phyloP scores from a whole-genome alignment of 1,140 invertebrate species.

The Latrodectus geometricus region DNA sequence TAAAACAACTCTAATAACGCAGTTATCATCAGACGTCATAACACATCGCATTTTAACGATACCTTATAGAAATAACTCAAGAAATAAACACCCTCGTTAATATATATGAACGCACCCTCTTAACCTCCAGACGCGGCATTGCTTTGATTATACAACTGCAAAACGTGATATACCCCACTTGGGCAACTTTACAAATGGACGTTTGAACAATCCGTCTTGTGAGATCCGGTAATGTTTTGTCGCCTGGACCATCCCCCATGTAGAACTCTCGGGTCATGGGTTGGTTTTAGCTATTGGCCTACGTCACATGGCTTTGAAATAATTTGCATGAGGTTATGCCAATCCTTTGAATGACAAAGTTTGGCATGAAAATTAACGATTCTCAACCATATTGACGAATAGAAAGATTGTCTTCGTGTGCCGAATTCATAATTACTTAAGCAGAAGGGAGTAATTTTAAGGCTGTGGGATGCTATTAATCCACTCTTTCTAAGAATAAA shows the following conservation, averaged over 20 bases:
- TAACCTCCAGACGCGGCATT: constrained; percentile 33
- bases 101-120: constrained; percentile 26
- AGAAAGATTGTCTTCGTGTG: constrained; percentile 19
- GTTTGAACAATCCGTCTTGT: constrained; percentile 42
- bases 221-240: constrained; percentile 48
- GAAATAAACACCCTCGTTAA: constrained; percentile 45
- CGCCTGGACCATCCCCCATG: constrained; percentile 31
- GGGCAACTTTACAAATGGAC: constrained; percentile 45
- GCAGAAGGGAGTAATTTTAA: constrained; percentile 9
- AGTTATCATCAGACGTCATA: constrained; percentile 42
- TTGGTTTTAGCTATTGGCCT: neutral
- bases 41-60: constrained; percentile 42
- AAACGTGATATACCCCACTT: constrained; percentile 50
- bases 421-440: constrained; percentile 16
- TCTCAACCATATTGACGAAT: constrained; percentile 20
- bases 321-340: constrained; percentile 5
- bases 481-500: neutral
- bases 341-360: constrained; percentile 43
- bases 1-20: constrained; percentile 39
- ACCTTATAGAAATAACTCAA: constrained; percentile 42
- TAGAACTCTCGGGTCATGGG: constrained; percentile 8
- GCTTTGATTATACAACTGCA: constrained; percentile 53
- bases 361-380: constrained; percentile 30
- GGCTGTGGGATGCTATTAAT: constrained; percentile 38
- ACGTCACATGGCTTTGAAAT: neutral